Percentiles rank a stretch among this genome's conserved stretches.
These are phyloP conservation scores for Mormyrops attenuatus DNA, from an alignment of 2,797 vertebrate genomes.

Conservation along the genomic window DNA sequence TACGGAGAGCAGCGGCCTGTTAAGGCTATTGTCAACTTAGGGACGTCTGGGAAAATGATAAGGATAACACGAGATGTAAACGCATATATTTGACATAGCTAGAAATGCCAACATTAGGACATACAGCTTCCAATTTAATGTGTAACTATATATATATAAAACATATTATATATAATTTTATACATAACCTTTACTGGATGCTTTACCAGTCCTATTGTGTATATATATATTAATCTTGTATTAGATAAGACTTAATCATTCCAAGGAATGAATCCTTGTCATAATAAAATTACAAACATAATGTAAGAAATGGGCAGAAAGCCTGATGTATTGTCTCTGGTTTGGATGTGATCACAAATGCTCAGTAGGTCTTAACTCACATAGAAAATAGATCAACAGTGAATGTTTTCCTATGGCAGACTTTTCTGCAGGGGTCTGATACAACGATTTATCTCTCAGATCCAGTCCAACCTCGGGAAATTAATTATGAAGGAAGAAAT, in stretches of 20 bases:
- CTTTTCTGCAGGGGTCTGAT: background rate
- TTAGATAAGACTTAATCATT: background rate
- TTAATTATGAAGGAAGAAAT: constrained; percentile 90
- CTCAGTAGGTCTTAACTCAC: background rate
- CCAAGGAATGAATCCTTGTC: background rate
- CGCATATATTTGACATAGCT: background rate
- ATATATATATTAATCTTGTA: background rate
- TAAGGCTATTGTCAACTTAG: background rate
- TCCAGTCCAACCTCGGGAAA: constrained; percentile 87
- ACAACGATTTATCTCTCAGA: constrained; percentile 52
- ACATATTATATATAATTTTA: background rate
- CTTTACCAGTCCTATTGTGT: background rate
- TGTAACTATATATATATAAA: background rate
- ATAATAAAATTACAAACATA: background rate
- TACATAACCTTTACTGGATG: background rate
- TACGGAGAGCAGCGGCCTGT: constrained; percentile 29
- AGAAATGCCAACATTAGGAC: background rate
- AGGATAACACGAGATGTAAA: background rate
- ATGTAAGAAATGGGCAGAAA: background rate
- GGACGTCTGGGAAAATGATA: background rate
- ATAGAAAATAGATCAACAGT: background rate
- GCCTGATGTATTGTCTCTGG: background rate
- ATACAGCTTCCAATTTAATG: background rate
- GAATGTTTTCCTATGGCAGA: background rate
- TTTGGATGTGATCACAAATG: background rate